phyloP scores from a whole-genome alignment of 1,140 invertebrate species.

The Polypedilum pembai region DNA sequence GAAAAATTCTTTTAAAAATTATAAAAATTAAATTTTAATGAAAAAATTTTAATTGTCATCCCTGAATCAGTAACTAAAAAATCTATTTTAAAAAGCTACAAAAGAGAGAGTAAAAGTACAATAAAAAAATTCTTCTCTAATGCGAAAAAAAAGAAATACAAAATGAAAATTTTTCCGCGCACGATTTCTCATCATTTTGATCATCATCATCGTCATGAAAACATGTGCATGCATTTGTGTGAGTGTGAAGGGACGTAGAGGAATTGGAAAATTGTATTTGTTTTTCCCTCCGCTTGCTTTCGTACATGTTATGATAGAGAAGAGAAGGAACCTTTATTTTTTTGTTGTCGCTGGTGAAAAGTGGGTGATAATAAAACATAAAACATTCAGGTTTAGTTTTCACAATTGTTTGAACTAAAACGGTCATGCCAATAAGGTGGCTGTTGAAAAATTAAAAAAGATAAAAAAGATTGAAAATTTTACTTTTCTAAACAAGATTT shows the following conservation, averaged over 20 bases:
- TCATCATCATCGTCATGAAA: background rate
- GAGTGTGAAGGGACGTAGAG: background rate
- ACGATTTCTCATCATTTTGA: background rate
- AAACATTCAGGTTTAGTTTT: conserved; percentile 28
- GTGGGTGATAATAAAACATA: conserved; percentile 28
- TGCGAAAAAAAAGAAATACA: too few relatives aligned
- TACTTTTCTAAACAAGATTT: background rate
- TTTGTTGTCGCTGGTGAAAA: background rate
- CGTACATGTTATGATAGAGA: background rate
- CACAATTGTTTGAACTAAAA: conserved; percentile 26
- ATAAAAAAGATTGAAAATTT: background rate
- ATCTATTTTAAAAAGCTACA: too few relatives aligned
- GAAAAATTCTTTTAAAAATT: too few relatives aligned
- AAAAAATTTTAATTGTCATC: too few relatives aligned
- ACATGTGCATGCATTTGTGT: background rate
- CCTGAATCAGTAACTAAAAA: too few relatives aligned
- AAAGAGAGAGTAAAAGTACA: too few relatives aligned
- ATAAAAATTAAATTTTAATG: too few relatives aligned
- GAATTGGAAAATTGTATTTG: conserved; percentile 21
- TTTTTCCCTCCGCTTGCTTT: background rate
- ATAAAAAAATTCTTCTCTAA: too few relatives aligned
- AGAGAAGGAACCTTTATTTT: background rate
- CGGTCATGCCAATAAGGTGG: conserved; percentile 1
- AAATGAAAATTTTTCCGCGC: background rate
- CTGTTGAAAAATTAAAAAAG: background rate